Evolutionary conservation across 2,888 invertebrate genomes (phyloP), one percentile per base, ranked within the genome.

Genomic region (Chloromyia formosa): DNA sequence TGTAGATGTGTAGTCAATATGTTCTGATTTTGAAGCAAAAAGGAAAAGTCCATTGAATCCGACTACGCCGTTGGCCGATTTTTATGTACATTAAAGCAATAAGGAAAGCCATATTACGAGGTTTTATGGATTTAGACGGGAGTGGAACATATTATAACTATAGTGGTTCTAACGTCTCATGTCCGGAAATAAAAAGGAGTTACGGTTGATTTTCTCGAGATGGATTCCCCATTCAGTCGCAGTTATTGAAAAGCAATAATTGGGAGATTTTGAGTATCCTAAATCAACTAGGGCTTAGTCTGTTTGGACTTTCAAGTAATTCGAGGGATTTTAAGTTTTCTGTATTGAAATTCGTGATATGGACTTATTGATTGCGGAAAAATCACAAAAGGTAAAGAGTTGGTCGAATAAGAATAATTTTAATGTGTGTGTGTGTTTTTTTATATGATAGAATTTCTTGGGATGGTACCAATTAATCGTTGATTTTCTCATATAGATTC

Each of bases 61-160:
- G 56, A 56, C 62, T 18, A 64, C 10, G 62, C 35, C 16, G 40
- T 61, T 42, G 23, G 62, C 42, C 23, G 62, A 42, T 64, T 64
- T 64, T 64, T 64, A 64, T 64, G 62, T 40, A 42, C 35, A 42
- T 18, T 9, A 42, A 42, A 42, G 62, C 62, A 40, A 64, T 64
- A 42, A 64, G 42, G 62, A 64, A 18, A 42, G 40, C 62, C 62
- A 64, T 64, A 64, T 64, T 64, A 64, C 62, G 23, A 14, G 62
- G 18, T 64, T 64, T 64, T 64, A 64, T 64, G 62, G 40, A 64
- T 40, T 64, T 18, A 42, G 20, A 42, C 60, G 58, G n/a, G 27
- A 27, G 23, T 42, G 18, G 9, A 12, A 64, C 23, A 64, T 64
- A 18, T n/a, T n/a, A n/a, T 18, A 56, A 64, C 42, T 40, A 64